A percentile compares a stretch with the other conserved stretches of the same genome.
Evolutionary conservation across 2,797 vertebrate species (phyloP).

Genomic region (Mus spretus): DNA sequence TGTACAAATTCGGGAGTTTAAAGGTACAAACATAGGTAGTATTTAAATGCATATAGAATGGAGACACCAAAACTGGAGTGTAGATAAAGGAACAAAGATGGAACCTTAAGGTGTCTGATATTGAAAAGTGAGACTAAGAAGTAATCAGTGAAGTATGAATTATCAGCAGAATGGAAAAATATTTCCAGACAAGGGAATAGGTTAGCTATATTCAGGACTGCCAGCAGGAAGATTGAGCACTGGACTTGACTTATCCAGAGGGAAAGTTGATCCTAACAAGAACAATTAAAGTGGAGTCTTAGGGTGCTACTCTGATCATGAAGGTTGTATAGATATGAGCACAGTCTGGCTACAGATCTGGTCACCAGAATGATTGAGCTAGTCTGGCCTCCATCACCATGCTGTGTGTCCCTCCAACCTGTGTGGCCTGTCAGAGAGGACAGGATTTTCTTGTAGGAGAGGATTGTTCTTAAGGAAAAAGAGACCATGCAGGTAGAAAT

Average conservation of each 20-base stretch:
- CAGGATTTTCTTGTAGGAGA: neutral
- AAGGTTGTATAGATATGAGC: neutral
- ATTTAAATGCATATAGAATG: neutral
- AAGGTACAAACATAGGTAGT: neutral
- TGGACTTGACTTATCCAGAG: neutral
- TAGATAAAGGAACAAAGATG: neutral
- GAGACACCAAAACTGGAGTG: neutral
- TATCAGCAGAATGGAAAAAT: slow-evolving; percentile 20
- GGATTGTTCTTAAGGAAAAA: neutral
- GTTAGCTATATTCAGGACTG: neutral
- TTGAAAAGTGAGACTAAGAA: neutral
- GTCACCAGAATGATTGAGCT: neutral
- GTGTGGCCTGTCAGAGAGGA: neutral
- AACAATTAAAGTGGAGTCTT: neutral
- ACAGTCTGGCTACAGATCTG: neutral
- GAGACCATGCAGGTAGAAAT: neutral
- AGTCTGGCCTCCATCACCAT: neutral
- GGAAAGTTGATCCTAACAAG: neutral
- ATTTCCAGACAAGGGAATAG: neutral
- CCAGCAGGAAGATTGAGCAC: too few relatives aligned
- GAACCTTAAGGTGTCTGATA: neutral
- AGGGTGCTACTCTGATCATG: neutral
- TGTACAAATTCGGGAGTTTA: neutral
- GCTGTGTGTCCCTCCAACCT: neutral
- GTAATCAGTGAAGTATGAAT: neutral